Evolutionary conservation across 2,888 invertebrate species (phyloP).

Genomic region (Phasia obesa): DNA sequence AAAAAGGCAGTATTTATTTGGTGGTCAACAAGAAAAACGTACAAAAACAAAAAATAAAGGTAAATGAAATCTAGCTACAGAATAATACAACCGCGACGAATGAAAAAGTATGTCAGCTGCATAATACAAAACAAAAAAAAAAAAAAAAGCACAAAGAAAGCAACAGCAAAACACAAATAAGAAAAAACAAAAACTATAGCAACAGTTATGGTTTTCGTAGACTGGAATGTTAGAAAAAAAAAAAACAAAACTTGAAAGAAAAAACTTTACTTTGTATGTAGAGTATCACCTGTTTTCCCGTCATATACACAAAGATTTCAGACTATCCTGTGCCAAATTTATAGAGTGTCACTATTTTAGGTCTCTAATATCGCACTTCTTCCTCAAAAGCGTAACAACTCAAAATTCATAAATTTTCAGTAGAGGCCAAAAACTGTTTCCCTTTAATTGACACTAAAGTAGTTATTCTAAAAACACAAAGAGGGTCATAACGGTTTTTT

Average conservation of each 20-base stretch:
- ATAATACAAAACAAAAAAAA: conserved; percentile 43
- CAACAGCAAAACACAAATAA: conserved; percentile 24
- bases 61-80: conserved; percentile 38
- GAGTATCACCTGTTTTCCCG: too few relatives aligned
- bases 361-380: too few relatives aligned
- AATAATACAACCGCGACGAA: conserved; percentile 37
- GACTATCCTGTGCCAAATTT: too few relatives aligned
- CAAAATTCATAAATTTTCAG: too few relatives aligned
- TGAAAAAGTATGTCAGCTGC: conserved; percentile 68
- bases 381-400: too few relatives aligned
- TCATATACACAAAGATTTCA: too few relatives aligned
- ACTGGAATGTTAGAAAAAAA: background rate
- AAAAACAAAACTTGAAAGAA: background rate
- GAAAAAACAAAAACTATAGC: conserved; percentile 1
- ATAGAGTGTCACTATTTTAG: too few relatives aligned
- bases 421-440: too few relatives aligned
- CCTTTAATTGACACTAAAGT: too few relatives aligned
- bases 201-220: background rate
- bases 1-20: conserved; percentile 1
- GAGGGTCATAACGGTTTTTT: too few relatives aligned
- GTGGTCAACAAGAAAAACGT: conserved; percentile 10
- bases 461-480: too few relatives aligned
- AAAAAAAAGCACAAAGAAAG: conserved; percentile 47
- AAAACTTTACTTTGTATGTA: too few relatives aligned
- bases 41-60: background rate